Percentiles rank a stretch among this genome's conserved stretches.
Evolutionary conservation across 2,888 invertebrate genomes (phyloP).

Genomic region (Hypsopygia costalis): DNA sequence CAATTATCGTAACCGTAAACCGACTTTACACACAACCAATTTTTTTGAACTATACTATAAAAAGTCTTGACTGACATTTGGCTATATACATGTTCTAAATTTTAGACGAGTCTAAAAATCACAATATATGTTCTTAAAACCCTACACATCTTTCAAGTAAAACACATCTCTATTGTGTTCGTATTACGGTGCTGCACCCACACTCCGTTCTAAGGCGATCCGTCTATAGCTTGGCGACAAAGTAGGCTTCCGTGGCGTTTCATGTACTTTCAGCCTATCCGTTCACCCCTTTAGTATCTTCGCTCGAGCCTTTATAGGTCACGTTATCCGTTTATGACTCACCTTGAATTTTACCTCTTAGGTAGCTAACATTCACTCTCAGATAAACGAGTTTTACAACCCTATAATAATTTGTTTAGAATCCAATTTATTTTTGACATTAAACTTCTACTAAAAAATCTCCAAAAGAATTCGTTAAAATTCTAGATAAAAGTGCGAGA

Average conservation of each 20-base stretch:
- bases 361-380: not conserved
- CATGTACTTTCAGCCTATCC: constrained; percentile 26
- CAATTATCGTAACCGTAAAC: no score
- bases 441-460: no score
- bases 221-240: constrained; percentile 38
- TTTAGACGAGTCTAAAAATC: constrained; percentile 3
- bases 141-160: not conserved
- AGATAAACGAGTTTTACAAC: constrained; percentile 13
- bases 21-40: no score
- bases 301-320: constrained; percentile 35
- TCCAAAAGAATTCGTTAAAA: no score
- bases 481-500: no score
- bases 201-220: constrained; percentile 22
- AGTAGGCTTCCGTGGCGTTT: constrained; percentile 43
- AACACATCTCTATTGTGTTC: constrained; percentile 43
- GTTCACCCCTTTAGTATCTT: constrained; percentile 32
- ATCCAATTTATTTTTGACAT: constrained; percentile 3
- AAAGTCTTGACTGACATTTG: no score
- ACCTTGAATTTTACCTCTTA: constrained; percentile 35
- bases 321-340: constrained; percentile 47
- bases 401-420: constrained; percentile 7
- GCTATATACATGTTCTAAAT: constrained; percentile 4
- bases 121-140: constrained; percentile 4
- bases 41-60: no score
- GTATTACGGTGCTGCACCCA: constrained; percentile 42